Conservation (phyloP, 2,888 invertebrate genomes). For the Lasiommata megera region DNA sequence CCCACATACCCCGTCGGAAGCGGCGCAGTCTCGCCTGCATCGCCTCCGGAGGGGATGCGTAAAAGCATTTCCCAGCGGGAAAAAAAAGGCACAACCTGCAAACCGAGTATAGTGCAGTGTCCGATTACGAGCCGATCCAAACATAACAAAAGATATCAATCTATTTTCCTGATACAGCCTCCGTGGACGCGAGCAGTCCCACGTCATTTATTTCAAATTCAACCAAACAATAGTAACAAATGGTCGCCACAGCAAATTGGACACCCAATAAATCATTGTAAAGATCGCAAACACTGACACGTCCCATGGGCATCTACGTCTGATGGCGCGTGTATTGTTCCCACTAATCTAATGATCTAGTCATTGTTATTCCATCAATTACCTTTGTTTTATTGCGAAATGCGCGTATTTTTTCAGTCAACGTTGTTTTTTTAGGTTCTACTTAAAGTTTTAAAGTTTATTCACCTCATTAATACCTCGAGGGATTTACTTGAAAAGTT, state of each 20-base stretch:
- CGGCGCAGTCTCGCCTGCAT: too few relatives aligned
- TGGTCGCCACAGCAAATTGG: conserved; percentile 6
- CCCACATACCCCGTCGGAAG: too few relatives aligned
- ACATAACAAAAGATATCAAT: not conserved
- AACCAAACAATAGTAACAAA: conserved; percentile 10
- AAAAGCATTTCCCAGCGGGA: too few relatives aligned
- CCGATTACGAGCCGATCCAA: not conserved
- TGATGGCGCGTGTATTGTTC: conserved; percentile 11
- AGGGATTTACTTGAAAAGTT: not conserved
- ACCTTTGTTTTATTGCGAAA: not conserved
- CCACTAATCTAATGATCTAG: conserved; percentile 2
- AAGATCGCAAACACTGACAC: conserved; percentile 11
- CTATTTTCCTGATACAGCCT: not conserved
- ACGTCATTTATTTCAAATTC: conserved; percentile 4
- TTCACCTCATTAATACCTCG: not conserved
- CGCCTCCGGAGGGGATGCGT: too few relatives aligned
- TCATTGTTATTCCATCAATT: conserved; percentile 1
- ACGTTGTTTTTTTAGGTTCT: not conserved
- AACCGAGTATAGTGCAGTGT: not conserved
- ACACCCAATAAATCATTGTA: conserved; percentile 14
- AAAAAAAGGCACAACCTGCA: too few relatives aligned
- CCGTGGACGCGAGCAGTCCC: not conserved
- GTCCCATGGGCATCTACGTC: conserved; percentile 9
- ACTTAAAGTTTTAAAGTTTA: not conserved
- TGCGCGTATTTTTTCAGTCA: not conserved